Conservation (phyloP, 2,113 vertebrate genomes). For the Puffinus mauretanicus region DNA sequence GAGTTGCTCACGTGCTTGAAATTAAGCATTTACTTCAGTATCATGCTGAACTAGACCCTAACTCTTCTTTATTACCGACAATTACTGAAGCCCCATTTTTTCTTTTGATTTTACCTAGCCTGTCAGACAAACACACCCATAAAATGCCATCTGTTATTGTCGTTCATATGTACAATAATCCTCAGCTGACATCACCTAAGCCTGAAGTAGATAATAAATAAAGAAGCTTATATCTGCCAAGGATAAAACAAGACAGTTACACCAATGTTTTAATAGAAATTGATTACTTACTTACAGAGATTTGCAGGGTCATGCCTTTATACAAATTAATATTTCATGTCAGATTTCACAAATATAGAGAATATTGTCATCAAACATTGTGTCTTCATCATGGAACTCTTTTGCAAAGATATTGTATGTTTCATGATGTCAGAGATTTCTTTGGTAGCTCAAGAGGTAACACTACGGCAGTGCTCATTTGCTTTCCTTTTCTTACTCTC, state of each 20-base stretch:
- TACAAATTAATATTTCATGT: neutral
- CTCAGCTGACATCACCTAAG: neutral
- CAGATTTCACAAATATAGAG: neutral
- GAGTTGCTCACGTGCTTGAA: constrained; percentile 11
- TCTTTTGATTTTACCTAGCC: constrained; percentile 12
- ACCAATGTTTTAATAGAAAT: neutral
- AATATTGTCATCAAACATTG: neutral
- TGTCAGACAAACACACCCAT: constrained; percentile 4
- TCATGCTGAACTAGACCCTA: neutral
- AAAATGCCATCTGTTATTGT: constrained; percentile 31
- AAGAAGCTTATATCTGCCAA: neutral
- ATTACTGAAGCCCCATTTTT: neutral
- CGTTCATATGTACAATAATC: neutral
- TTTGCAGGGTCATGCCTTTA: neutral
- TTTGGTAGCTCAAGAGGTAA: neutral
- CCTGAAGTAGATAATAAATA: neutral
- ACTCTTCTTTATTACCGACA: constrained; percentile 36
- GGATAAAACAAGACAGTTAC: neutral
- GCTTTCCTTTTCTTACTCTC: neutral
- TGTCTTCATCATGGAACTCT: neutral
- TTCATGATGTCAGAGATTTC: neutral
- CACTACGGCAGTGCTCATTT: neutral
- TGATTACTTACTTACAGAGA: neutral
- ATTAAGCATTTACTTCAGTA: constrained; percentile 30
- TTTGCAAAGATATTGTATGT: neutral